A percentile compares a stretch with the other conserved stretches of the same genome.
Evolutionary conservation across 2,888 invertebrate species (phyloP).

Genomic region (Andrena minutula): DNA sequence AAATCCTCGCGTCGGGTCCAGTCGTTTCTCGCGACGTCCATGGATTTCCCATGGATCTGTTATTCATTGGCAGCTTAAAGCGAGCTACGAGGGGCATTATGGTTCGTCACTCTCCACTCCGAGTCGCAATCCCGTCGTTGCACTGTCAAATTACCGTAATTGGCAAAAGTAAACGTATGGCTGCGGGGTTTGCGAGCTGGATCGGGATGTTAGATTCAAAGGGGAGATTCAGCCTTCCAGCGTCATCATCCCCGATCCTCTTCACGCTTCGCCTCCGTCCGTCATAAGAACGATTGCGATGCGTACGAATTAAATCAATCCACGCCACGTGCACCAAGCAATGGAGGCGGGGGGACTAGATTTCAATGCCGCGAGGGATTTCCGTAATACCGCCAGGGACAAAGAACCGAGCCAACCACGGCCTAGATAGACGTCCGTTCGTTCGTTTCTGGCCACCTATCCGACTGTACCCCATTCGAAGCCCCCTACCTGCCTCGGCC

Average conservation of each 20-base stretch:
- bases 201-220: too few relatives aligned
- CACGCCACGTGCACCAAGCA: background rate
- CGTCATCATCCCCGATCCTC: background rate
- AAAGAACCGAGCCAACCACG: constrained; percentile 46
- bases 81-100: constrained; percentile 2
- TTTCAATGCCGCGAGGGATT: constrained; percentile 54
- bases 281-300: constrained; percentile 14
- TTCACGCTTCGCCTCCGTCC: constrained; percentile 1
- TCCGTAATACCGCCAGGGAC: constrained; percentile 50
- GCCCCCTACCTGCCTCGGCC: constrained; percentile 53
- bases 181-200: background rate
- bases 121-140: constrained; percentile 1
- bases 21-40: background rate
- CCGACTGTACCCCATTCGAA: constrained; percentile 32
- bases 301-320: constrained; percentile 48
- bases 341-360: constrained; percentile 37
- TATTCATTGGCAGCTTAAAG: constrained; percentile 27
- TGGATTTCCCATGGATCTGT: constrained; percentile 12
- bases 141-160: constrained; percentile 20
- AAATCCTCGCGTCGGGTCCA: background rate
- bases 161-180: background rate
- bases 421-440: constrained; percentile 59
- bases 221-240: too few relatives aligned
- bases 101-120: background rate
- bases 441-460: constrained; percentile 55